These are phyloP conservation scores for Odontocolon sp. DNA, from an alignment of 2,888 invertebrate genomes.

Conservation along the genomic window DNA sequence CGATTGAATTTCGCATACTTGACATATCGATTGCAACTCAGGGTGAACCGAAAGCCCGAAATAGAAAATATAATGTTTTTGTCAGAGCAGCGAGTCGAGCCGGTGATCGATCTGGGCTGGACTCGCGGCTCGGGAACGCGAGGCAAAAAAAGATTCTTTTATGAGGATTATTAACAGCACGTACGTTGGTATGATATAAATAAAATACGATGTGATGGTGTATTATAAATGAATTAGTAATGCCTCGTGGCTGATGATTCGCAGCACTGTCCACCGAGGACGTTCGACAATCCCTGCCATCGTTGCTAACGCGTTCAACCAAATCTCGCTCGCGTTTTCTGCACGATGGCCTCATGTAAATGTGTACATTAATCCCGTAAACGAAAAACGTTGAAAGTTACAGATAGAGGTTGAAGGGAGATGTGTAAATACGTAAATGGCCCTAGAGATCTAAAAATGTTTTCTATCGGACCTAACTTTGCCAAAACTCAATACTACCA, in stretches of 20 bases:
- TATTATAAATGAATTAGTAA: conserved; percentile 42
- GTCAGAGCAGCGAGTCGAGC: neutral
- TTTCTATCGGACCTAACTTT: conserved; percentile 75
- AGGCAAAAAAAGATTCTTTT: neutral
- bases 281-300: conserved; percentile 77
- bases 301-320: conserved; percentile 64
- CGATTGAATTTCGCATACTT: conserved; percentile 31
- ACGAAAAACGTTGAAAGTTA: conserved; percentile 71
- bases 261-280: conserved; percentile 52
- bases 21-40: conserved; percentile 43
- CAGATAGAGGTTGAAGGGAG: conserved; percentile 40
- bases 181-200: conserved; percentile 24
- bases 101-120: neutral
- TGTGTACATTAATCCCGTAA: conserved; percentile 70
- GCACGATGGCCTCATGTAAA: conserved; percentile 71
- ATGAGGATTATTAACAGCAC: conserved; percentile 10
- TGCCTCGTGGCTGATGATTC: neutral
- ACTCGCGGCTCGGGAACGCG: neutral
- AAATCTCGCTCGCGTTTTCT: conserved; percentile 35
- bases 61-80: neutral
- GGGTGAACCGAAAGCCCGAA: neutral
- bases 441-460: conserved; percentile 61
- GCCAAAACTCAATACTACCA: conserved; percentile 74
- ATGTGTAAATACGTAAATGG: conserved; percentile 48
- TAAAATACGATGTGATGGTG: conserved; percentile 43